Percentiles rank a stretch among this genome's conserved stretches.
phyloP scores from a whole-genome alignment of 1,140 invertebrate species.

The Anadara kagoshimensis region DNA sequence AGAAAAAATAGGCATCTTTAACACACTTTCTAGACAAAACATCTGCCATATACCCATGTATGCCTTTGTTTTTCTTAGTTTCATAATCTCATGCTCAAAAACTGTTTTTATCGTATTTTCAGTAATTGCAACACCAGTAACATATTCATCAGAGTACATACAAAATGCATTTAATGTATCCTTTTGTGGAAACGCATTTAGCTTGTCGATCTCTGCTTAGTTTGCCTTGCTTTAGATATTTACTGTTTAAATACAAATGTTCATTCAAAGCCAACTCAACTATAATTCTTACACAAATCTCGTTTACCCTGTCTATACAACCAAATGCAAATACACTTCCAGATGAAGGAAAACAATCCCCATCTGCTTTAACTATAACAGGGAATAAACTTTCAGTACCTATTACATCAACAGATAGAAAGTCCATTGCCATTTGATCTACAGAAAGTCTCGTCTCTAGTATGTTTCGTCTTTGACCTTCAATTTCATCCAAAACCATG shows the following conservation, averaged over 20 bases:
- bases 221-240: conserved; percentile 19
- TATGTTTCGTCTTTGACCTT: background rate
- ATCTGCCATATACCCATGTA: conserved; percentile 39
- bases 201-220: no score
- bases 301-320: background rate
- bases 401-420: conserved; percentile 18
- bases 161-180: conserved; percentile 6
- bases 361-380: conserved; percentile 22
- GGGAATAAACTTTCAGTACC: conserved; percentile 4
- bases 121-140: background rate
- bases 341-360: conserved; percentile 23
- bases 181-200: background rate
- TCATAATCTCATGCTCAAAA: conserved; percentile 18
- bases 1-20: conserved; percentile 8
- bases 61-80: conserved; percentile 9
- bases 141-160: conserved; percentile 28
- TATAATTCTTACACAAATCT: conserved; percentile 21
- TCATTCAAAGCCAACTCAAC: conserved; percentile 19
- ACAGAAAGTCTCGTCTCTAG: conserved; percentile 11
- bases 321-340: conserved; percentile 34
- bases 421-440: conserved; percentile 7
- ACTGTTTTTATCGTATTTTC: conserved; percentile 5
- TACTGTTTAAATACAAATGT: conserved; percentile 17
- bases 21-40: conserved; percentile 9
- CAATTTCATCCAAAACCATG: no score